Evolutionary conservation across 2,888 invertebrate genomes (phyloP), one percentile per base, ranked within the genome.

Genomic region (Margaritifera margaritifera): DNA sequence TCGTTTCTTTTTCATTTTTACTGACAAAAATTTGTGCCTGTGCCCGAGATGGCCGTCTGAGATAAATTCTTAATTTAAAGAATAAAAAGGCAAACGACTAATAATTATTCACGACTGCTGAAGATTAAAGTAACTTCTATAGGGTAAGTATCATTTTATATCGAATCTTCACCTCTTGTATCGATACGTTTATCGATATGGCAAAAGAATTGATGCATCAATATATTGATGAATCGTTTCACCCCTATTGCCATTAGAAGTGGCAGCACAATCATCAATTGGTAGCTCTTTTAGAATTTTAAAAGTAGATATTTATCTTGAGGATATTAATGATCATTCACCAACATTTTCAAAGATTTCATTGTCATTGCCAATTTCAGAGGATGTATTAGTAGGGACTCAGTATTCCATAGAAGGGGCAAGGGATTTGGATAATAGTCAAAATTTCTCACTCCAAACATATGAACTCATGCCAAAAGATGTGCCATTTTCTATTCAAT

Each of bases 261-360:
- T 80, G 25, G 78, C 77, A 20, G 81, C 74, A 27, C 76, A 81
- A 62, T 80, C 81, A 62, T 68, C 70, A n/a, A 66, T 78, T 18
- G 79, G 77, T 11, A 79, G 75, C 55, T 82, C 80, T 59, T 83
- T 85, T 67, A 66, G 77, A 70, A 79, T 83, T 61, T 77, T 85
- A 66, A 78, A 80, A 62, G 77, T 84, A 50, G 71, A 76, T 51
- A 74, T 86, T 24, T 72, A 75, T 62, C 71, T 86, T 11, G 70
- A 81, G 54, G 86, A 86, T 64, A 68, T 80, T 20, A 86, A 86
- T 68, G 86, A 86, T 66, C 81, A 86, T 72, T 69, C 81, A 15
- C 86, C 86, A 11, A 71, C 65, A 27, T 86, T 86, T 69, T 67
- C 73, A 25, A 52, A 70, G 57, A 62, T 65, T 18, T 63, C 67